Percentiles rank a stretch among this genome's conserved stretches.
Evolutionary conservation across 2,888 invertebrate genomes (phyloP).

Genomic region (Tipula vernalis): DNA sequence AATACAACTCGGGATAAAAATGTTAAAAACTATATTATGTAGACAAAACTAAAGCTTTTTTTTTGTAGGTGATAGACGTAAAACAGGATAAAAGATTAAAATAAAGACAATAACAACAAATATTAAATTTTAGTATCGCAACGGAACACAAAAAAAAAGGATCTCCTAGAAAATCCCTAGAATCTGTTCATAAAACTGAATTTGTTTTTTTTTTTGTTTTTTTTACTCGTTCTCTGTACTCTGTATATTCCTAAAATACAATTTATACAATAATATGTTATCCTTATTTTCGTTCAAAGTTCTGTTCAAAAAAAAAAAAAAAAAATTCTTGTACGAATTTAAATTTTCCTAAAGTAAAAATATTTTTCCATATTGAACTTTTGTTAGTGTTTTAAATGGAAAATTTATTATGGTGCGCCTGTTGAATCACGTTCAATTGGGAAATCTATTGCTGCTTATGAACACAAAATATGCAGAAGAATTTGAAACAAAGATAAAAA

Average conservation of each 20-base stretch:
- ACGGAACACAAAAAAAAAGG: not conserved
- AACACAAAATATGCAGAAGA: not conserved
- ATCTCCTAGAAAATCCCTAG: not conserved
- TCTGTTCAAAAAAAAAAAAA: not conserved
- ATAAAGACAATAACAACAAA: not conserved
- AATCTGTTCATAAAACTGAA: not conserved
- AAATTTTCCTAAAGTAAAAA: not conserved
- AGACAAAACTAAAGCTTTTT: not conserved
- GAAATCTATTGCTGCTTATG: not conserved
- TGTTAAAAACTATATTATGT: not conserved
- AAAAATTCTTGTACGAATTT: not conserved
- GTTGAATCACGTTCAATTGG: not conserved
- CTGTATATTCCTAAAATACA: not conserved
- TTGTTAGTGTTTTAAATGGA: not conserved
- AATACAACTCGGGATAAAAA: not conserved
- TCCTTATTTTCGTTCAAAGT: not conserved
- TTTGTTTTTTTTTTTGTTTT: not conserved
- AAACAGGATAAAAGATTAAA: not conserved
- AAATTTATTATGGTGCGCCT: not conserved
- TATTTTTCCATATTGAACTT: not conserved
- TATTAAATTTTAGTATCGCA: not conserved
- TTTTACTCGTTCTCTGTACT: not conserved
- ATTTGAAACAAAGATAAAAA: not conserved
- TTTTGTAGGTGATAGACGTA: not conserved
- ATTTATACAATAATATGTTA: not conserved